These are phyloP conservation scores for Spilogale gracilis DNA, from an alignment of 2,113 vertebrate species.

Conservation along the genomic window DNA sequence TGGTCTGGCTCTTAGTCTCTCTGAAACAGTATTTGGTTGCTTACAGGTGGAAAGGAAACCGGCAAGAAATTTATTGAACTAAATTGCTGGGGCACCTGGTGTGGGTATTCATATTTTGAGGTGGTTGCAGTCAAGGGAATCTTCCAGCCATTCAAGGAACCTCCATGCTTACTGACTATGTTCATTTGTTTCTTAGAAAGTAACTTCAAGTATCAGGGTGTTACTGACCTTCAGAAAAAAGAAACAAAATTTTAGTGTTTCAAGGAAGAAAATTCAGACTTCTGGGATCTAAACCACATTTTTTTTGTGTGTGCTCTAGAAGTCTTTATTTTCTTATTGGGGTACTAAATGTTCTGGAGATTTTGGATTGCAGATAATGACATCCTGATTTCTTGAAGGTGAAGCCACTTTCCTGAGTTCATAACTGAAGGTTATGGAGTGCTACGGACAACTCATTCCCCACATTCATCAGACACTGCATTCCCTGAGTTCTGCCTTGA, in stretches of 20 bases:
- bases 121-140: background rate
- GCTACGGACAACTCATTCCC: background rate
- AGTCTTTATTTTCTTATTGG: conserved; percentile 49
- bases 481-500: background rate
- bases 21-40: background rate
- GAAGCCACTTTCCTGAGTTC: background rate
- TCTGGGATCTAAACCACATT: background rate
- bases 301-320: background rate
- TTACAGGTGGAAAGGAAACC: background rate
- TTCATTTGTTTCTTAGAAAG: conserved; percentile 56
- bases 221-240: conserved; percentile 53
- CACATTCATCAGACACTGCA: fast-evolving
- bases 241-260: background rate
- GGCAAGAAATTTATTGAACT: background rate
- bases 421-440: background rate
- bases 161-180: background rate
- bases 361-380: conserved; percentile 29
- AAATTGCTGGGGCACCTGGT: background rate
- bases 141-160: conserved; percentile 3
- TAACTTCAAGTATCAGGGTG: background rate
- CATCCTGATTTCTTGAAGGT: background rate
- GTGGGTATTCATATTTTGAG: background rate
- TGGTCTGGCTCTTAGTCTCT: background rate
- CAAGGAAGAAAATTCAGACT: conserved; percentile 48
- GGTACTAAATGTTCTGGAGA: conserved; percentile 30